Evolutionary conservation across 2,797 vertebrate genomes (phyloP), one percentile per base, ranked within the genome.

Genomic region (Malacoctenus gilli): DNA sequence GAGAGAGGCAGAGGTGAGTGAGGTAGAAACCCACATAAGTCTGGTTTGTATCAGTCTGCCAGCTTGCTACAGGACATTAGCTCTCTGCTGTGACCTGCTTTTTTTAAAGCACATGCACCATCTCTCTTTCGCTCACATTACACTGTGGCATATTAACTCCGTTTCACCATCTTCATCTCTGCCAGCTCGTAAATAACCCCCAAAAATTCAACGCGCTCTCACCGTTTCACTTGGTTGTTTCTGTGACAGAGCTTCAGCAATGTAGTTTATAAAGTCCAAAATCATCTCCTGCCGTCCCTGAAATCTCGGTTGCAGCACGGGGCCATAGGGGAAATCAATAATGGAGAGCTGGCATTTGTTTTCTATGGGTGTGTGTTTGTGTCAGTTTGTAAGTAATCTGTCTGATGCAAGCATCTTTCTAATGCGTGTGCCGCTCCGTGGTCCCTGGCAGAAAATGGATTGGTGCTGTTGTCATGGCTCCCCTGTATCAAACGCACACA

Each of bases 361-460:
- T 72, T 61, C 12, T 69, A 41, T 34, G 32, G 22, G 21, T 50
- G 40, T 68, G 54, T 68, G 74, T 72, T 73, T 72, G 62, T 74
- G 75, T 70, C 35, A 50, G 36, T 75, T 72, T 59, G 48, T 43
- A 43, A 49, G 37, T 59, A 38, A 77, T 61, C 22, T 35, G 35
- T 74, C 19, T 61, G 42, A 68, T 62, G 59, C 44, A 63, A 67
- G 62, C 43, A 35, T 80, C 16, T 62, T 50, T 77, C 13, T 54
- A 62, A 68, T 63, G 61, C 46, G 49, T 42, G 31, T 41, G 25
- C 49, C 43, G 42, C 65, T 57, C 41, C 35, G 37, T 40, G 52
- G 39, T 68, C 11, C n/a, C 58, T 32, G 42, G 43, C 53, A 68
- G 57, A 70, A 80, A 82, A 82, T 68, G 46, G 48, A 80, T 82